A percentile compares a stretch with the other conserved stretches of the same genome.
Conservation (phyloP, 1,140 invertebrate genomes). For the Brachionus angularis region DNA sequence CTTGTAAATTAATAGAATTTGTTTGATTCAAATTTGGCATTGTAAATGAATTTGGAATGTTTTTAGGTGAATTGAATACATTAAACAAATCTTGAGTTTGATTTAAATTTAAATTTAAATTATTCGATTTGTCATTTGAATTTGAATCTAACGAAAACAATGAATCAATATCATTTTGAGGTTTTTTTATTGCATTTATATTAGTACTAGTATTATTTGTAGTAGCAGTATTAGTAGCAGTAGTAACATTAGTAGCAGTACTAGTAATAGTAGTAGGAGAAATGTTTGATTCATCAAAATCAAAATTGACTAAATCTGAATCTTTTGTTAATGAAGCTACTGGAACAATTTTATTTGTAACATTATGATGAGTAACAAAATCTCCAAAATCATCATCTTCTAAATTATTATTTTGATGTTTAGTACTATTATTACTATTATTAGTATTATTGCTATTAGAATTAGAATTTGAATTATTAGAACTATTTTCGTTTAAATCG, state of each 20-base stretch:
- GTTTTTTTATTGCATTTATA: not conserved
- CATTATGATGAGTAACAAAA: constrained; percentile 1
- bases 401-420: not conserved
- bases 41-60: constrained; percentile 18
- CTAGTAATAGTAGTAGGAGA: too few relatives aligned
- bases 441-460: not conserved
- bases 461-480: not conserved
- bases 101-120: not conserved
- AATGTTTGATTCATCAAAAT: too few relatives aligned
- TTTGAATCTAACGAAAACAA: constrained; percentile 10
- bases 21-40: constrained; percentile 17
- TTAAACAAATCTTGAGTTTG: not conserved
- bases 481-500: not conserved
- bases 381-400: constrained; percentile 42
- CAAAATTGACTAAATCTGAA: constrained; percentile 18
- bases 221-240: too few relatives aligned
- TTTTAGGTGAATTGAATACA: not conserved
- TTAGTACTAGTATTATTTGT: too few relatives aligned
- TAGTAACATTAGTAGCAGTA: too few relatives aligned
- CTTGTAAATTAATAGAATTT: not conserved
- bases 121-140: not conserved
- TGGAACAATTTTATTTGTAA: not conserved
- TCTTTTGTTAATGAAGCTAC: not conserved
- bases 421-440: not conserved
- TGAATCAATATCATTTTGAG: not conserved